phyloP scores from a whole-genome alignment of 2,888 invertebrate species.

The Cantharis flavilabris region DNA sequence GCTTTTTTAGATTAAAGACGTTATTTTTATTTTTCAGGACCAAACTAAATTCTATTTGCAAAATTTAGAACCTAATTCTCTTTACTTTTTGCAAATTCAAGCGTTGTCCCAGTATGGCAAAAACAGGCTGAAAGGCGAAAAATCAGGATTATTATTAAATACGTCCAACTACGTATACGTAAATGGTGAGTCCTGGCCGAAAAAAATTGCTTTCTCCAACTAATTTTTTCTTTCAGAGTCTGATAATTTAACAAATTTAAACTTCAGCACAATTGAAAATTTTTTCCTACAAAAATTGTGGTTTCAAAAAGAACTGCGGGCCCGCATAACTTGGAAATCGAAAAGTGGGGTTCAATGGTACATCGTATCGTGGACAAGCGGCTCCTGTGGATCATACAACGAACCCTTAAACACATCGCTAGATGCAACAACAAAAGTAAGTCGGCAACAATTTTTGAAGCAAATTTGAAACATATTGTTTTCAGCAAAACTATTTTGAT shows the following conservation, averaged over 20 bases:
- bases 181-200: constrained; percentile 20
- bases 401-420: constrained; percentile 54
- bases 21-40: constrained; percentile 55
- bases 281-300: constrained; percentile 50
- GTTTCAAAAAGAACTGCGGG: constrained; percentile 47
- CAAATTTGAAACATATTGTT: constrained; percentile 31
- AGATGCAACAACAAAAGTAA: constrained; percentile 62
- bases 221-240: constrained; percentile 7
- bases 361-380: constrained; percentile 52
- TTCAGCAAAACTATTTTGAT: constrained; percentile 61
- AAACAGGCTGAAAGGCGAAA: constrained; percentile 70
- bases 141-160: constrained; percentile 72
- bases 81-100: constrained; percentile 80
- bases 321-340: constrained; percentile 49
- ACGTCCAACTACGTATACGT: constrained; percentile 59
- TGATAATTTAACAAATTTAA: constrained; percentile 4
- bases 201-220: not conserved
- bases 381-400: constrained; percentile 52
- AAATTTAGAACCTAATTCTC: constrained; percentile 68
- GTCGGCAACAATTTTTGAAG: not conserved
- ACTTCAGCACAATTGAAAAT: constrained; percentile 42
- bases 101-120: constrained; percentile 72
- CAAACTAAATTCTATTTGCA: constrained; percentile 67
- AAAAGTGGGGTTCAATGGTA: constrained; percentile 40
- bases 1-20: too few relatives aligned